These are phyloP conservation scores for Drosophila sechellia DNA, from an alignment of 1,140 invertebrate genomes.

Conservation along the genomic window DNA sequence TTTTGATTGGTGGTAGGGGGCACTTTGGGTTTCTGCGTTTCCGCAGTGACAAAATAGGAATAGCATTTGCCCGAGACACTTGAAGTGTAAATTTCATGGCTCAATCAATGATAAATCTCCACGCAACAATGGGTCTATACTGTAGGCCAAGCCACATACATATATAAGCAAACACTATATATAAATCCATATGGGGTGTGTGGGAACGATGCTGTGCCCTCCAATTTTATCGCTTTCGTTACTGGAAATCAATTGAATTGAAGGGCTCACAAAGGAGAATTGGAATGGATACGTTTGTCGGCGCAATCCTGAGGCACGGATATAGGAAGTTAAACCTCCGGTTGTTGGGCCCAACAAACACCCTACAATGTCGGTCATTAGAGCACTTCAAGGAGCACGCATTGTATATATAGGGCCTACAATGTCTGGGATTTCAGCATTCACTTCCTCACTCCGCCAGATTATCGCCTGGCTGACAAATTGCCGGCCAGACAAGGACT, in stretches of 20 bases:
- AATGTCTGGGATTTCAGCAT: conserved; percentile 19
- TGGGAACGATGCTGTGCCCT: conserved; percentile 2
- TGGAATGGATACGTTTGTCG: conserved; percentile 40
- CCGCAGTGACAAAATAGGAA: conserved; percentile 19
- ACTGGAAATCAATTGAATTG: conserved; percentile 70
- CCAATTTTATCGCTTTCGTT: conserved; percentile 55
- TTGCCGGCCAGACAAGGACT: conserved; percentile 51
- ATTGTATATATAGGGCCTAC: conserved; percentile 21
- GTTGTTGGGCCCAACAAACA: conserved; percentile 12
- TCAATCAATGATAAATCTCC: conserved; percentile 73
- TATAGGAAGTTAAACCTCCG: conserved; percentile 46
- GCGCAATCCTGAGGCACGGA: conserved; percentile 51
- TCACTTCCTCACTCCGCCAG: background rate
- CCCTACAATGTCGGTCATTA: conserved; percentile 70
- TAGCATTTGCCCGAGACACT: conserved; percentile 60
- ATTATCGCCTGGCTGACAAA: conserved; percentile 62
- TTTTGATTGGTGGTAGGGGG: background rate
- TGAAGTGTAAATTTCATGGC: conserved; percentile 75
- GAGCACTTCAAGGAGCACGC: conserved; percentile 53
- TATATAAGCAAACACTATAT: conserved; percentile 24
- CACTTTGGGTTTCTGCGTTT: background rate
- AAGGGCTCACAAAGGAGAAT: conserved; percentile 31
- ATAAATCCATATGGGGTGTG: conserved; percentile 14
- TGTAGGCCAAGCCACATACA: conserved; percentile 46
- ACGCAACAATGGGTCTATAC: conserved; percentile 36